Conservation (phyloP, 2,888 invertebrate species). For the Molanna angustata region DNA sequence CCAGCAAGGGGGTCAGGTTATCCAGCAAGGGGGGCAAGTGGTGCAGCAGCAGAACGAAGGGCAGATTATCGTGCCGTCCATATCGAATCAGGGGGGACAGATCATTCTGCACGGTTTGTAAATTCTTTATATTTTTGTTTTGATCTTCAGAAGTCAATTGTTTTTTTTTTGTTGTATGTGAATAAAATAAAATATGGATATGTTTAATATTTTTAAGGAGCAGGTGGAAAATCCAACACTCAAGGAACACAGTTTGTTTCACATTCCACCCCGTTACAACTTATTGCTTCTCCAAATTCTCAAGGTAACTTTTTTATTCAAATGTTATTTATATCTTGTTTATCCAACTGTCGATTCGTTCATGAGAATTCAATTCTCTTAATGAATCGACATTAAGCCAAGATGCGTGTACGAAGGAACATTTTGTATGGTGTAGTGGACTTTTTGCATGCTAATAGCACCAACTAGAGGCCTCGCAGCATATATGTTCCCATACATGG, state of each 20-base stretch:
- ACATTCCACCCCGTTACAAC: constrained; percentile 49
- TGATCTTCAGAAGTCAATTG: neutral
- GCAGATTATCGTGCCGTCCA: constrained; percentile 34
- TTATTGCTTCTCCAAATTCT: constrained; percentile 47
- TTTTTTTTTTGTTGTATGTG: neutral
- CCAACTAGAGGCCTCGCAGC: too few species aligned
- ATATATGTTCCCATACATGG: too few species aligned
- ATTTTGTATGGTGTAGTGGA: too few species aligned
- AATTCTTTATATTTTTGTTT: neutral
- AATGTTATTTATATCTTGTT: too few species aligned
- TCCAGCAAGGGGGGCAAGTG: constrained; percentile 38
- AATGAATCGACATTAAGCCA: too few species aligned
- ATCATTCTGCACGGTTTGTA: constrained; percentile 48
- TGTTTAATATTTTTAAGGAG: neutral
- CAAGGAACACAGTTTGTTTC: constrained; percentile 41
- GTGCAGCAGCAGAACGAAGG: constrained; percentile 12
- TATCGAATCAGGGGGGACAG: constrained; percentile 48
- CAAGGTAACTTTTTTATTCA: too few species aligned
- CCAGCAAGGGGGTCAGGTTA: constrained; percentile 40
- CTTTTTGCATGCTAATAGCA: too few species aligned
- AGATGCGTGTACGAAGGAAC: too few species aligned
- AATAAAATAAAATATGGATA: neutral
- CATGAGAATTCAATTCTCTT: too few species aligned
- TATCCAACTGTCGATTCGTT: too few species aligned
- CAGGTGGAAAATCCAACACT: constrained; percentile 6